A percentile compares a stretch with the other conserved stretches of the same genome.
Evolutionary conservation across 37 sponge, comb jelly and placozoan species (phyloP).

Genomic region (Agelas oroides): DNA sequence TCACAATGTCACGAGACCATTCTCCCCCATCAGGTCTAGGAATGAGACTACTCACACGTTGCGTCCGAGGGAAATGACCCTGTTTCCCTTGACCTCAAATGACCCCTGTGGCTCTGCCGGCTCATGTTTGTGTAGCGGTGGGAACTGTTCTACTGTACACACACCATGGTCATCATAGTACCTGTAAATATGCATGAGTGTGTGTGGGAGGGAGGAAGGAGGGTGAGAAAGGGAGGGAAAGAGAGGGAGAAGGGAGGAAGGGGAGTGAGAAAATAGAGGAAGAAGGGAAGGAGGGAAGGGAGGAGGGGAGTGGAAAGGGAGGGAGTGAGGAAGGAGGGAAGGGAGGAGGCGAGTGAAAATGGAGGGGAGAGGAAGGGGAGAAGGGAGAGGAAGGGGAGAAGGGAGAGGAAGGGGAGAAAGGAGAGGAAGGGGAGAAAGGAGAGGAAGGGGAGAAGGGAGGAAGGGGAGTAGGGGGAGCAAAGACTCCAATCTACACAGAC

Average conservation of each 20-base stretch:
- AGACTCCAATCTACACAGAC: too few relatives aligned
- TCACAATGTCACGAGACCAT: too few relatives aligned
- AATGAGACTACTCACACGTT: slow-evolving; percentile 77
- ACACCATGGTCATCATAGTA: slow-evolving; percentile 46
- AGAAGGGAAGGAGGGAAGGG: background rate
- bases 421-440: background rate
- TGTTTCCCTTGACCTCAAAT: slow-evolving; percentile 56
- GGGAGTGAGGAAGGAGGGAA: background rate
- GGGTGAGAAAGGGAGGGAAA: too few relatives aligned
- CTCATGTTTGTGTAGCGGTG: slow-evolving; percentile 14
- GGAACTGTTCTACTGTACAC: slow-evolving; percentile 33
- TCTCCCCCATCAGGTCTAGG: too few relatives aligned
- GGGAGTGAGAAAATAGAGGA: background rate
- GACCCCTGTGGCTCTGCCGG: slow-evolving; percentile 45
- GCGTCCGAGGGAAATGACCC: slow-evolving; percentile 53
- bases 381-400: background rate
- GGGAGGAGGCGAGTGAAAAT: background rate
- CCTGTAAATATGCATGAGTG: slow-evolving; percentile 39
- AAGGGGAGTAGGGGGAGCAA: too few relatives aligned
- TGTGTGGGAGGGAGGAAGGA: too few relatives aligned
- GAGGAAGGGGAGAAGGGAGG: too few relatives aligned
- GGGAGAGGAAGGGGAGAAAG: background rate
- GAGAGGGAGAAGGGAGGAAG: background rate
- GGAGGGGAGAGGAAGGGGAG: too few relatives aligned
- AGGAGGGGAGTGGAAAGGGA: too few relatives aligned